phyloP scores from a whole-genome alignment of 2,113 vertebrate species.

The Phyllostomus discolor region DNA sequence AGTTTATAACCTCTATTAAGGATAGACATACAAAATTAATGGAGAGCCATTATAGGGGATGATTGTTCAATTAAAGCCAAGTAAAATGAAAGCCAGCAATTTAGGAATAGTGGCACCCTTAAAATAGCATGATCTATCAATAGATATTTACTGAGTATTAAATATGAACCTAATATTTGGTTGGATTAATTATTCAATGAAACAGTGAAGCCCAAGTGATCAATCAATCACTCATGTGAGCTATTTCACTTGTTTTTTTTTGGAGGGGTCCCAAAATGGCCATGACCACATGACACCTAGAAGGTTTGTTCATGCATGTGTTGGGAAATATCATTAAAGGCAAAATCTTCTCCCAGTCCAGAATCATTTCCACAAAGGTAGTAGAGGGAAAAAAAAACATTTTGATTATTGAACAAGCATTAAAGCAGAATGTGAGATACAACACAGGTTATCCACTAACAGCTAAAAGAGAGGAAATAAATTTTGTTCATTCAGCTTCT shows the following conservation, averaged over 20 bases:
- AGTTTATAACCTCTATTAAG: slow-evolving; percentile 27
- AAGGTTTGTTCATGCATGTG: background rate
- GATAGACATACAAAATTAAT: background rate
- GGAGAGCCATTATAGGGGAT: background rate
- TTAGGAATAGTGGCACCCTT: background rate
- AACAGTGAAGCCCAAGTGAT: background rate
- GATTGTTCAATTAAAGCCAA: slow-evolving; percentile 9
- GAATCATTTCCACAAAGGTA: background rate
- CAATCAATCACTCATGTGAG: background rate
- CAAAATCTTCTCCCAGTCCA: background rate
- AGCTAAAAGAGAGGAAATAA: background rate
- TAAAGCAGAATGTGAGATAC: background rate
- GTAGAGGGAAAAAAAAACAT: background rate
- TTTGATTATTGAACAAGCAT: background rate
- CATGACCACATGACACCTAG: background rate
- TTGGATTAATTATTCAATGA: background rate
- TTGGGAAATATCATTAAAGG: background rate
- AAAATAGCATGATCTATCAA: background rate
- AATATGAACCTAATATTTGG: background rate
- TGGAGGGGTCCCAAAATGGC: background rate
- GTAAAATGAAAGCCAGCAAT: background rate
- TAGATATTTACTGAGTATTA: background rate
- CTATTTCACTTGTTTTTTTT: background rate
- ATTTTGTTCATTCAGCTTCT: background rate
- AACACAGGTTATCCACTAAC: background rate